Percentiles rank a stretch among this genome's conserved stretches.
phyloP scores from a whole-genome alignment of 2,113 vertebrate genomes.

The Pygoscelis adeliae region DNA sequence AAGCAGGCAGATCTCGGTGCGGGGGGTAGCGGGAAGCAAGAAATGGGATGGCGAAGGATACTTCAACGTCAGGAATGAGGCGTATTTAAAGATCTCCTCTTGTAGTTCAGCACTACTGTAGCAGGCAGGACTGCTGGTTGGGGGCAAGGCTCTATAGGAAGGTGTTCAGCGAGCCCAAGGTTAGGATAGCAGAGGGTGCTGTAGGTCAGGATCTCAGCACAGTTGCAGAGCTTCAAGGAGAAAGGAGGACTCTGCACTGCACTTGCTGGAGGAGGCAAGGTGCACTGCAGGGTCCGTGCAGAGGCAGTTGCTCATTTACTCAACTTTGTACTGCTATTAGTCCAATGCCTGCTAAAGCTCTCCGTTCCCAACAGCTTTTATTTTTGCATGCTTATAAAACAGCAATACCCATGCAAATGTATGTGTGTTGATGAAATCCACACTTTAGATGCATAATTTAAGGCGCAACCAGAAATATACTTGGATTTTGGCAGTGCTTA shows the following conservation, averaged over 20 bases:
- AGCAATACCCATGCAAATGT: neutral
- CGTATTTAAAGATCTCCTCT: neutral
- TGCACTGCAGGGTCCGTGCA: neutral
- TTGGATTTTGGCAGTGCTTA: neutral
- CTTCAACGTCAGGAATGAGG: neutral
- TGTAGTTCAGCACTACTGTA: neutral
- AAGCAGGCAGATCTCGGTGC: rapidly evolving
- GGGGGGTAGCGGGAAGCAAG: neutral
- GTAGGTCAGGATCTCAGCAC: neutral
- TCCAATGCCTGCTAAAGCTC: neutral
- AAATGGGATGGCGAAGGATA: neutral
- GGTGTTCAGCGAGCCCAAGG: neutral
- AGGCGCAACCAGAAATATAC: neutral
- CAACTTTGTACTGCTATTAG: neutral
- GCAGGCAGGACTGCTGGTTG: neutral
- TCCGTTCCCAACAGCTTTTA: neutral
- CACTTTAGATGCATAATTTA: neutral
- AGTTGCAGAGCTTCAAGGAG: neutral
- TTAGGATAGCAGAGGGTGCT: neutral
- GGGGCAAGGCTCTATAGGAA: neutral
- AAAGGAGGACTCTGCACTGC: neutral
- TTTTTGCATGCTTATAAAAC: neutral
- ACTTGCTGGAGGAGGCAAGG: neutral
- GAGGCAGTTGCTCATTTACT: neutral
- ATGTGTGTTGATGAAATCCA: neutral